A percentile compares a stretch with the other conserved stretches of the same genome.
These are phyloP conservation scores for Hofmannophila pseudospretella DNA, from an alignment of 2,888 invertebrate genomes.

Conservation along the genomic window DNA sequence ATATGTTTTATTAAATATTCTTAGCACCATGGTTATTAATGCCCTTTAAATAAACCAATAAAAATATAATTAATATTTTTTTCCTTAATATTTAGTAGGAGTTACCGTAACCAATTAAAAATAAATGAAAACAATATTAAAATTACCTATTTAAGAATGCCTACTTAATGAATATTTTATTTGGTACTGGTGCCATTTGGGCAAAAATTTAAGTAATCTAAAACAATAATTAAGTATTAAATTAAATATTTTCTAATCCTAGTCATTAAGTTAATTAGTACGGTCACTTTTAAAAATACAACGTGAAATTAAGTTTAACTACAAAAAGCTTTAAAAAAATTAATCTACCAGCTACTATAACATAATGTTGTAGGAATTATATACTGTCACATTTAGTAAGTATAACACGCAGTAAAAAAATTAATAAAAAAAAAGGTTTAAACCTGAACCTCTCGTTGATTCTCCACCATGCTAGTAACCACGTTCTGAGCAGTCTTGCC, in stretches of 20 bases:
- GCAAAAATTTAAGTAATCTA: conserved; percentile 32
- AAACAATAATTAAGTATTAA: conserved; percentile 18
- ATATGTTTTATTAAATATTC: neutral
- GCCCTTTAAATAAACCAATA: neutral
- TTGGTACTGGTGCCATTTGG: conserved; percentile 60
- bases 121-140: too few species aligned
- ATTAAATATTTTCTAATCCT: conserved; percentile 14
- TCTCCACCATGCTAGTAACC: conserved; percentile 58
- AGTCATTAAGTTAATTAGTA: conserved; percentile 33
- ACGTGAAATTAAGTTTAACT: too few species aligned
- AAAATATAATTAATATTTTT: too few species aligned
- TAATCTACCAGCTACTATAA: too few species aligned
- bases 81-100: too few species aligned
- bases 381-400: too few species aligned
- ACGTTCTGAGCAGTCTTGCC: conserved; percentile 44
- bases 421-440: conserved; percentile 14
- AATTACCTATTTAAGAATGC: neutral
- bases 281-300: conserved; percentile 43
- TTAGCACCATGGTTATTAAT: neutral
- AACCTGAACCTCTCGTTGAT: conserved; percentile 39
- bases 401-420: too few species aligned
- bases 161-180: conserved; percentile 55
- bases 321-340: too few species aligned
- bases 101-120: too few species aligned
- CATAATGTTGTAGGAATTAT: too few species aligned